These are phyloP conservation scores for Myrmecophaga tridactyla DNA, from an alignment of 2,113 vertebrate genomes.

Conservation along the genomic window DNA sequence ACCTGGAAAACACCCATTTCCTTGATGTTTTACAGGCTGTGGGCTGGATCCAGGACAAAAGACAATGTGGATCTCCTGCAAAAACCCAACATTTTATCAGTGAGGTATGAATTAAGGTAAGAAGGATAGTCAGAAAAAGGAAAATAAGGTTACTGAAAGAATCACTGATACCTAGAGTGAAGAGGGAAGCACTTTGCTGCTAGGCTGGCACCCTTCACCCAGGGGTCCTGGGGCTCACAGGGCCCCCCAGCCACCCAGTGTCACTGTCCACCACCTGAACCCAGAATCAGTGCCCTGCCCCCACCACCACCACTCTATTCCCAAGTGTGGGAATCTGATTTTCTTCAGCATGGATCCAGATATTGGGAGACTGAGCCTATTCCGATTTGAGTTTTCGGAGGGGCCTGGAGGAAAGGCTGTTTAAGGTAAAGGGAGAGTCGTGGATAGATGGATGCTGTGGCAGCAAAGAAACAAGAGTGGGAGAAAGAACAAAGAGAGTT, in stretches of 20 bases:
- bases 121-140: neutral
- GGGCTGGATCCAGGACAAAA: neutral
- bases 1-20: neutral
- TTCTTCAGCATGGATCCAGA: neutral
- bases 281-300: neutral
- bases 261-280: neutral
- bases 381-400: neutral
- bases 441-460: neutral
- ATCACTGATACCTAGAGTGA: neutral
- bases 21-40: neutral
- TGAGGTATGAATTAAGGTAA: neutral
- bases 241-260: neutral
- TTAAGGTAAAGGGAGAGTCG: neutral
- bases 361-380: neutral
- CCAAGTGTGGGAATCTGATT: neutral
- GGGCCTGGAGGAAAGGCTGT: neutral
- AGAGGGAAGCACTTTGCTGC: neutral
- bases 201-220: neutral
- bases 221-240: fast-evolving
- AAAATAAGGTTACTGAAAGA: neutral
- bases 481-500: neutral
- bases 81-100: neutral
- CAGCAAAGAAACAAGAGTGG: neutral
- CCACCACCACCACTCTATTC: neutral
- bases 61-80: neutral